phyloP scores from a whole-genome alignment of 2,888 invertebrate species.

The Clepsis dumicolana region DNA sequence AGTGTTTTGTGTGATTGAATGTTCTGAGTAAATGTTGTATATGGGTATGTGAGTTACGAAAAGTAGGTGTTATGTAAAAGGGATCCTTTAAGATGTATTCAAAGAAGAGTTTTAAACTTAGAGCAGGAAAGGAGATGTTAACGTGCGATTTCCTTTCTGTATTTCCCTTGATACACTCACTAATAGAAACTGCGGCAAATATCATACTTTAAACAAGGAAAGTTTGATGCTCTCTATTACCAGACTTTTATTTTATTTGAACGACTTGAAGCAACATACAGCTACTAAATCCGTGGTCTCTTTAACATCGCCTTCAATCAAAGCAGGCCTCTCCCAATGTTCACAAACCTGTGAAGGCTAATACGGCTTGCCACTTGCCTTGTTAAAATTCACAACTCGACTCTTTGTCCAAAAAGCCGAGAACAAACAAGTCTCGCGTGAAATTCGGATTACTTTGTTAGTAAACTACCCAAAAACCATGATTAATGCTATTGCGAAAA shows the following conservation, averaged over 20 bases:
- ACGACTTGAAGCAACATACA: no score
- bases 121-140: no score
- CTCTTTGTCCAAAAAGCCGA: conserved; percentile 64
- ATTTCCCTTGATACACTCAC: no score
- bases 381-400: conserved; percentile 78
- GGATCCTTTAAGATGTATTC: background rate
- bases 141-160: no score
- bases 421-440: conserved; percentile 80
- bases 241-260: no score
- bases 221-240: no score
- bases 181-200: no score
- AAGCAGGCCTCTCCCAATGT: conserved; percentile 56
- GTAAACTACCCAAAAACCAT: conserved; percentile 56
- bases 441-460: conserved; percentile 73
- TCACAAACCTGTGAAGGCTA: conserved; percentile 65
- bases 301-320: conserved; percentile 51
- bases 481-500: conserved; percentile 2
- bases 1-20: background rate
- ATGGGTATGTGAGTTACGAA: background rate
- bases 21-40: background rate
- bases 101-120: no score
- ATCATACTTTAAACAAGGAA: no score
- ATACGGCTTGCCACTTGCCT: conserved; percentile 65
- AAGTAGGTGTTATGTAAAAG: background rate
- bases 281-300: conserved; percentile 21